Evolutionary conservation across 1,140 invertebrate genomes (phyloP).

Genomic region (Anastatus disparis): DNA sequence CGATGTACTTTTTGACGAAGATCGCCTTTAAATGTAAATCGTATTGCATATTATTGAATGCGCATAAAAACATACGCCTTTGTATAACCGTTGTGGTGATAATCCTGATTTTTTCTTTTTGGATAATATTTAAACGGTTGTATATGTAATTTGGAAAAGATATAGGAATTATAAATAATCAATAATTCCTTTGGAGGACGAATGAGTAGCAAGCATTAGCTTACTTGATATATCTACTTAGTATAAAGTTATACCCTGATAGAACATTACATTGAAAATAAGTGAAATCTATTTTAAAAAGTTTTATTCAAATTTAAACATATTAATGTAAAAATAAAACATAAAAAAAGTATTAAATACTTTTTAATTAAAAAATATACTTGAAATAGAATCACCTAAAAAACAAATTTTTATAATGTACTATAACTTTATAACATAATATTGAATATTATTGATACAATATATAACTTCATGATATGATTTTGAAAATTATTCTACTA

Average conservation of each 20-base stretch:
- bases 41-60: conserved; percentile 6
- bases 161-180: too few relatives aligned
- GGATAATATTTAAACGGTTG: conserved; percentile 15
- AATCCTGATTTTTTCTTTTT: background rate
- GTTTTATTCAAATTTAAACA: too few relatives aligned
- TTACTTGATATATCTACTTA: conserved; percentile 1
- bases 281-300: background rate
- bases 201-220: background rate
- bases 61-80: background rate
- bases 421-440: too few relatives aligned
- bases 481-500: too few relatives aligned
- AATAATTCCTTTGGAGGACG: too few relatives aligned
- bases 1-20: conserved; percentile 9
- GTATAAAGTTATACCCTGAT: background rate
- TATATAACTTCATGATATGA: too few relatives aligned
- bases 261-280: background rate
- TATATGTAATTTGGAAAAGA: background rate
- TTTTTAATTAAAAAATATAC: too few relatives aligned
- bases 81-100: conserved; percentile 6
- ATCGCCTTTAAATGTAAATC: background rate
- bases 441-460: too few relatives aligned
- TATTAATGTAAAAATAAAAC: too few relatives aligned
- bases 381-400: too few relatives aligned
- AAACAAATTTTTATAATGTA: too few relatives aligned
- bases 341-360: too few relatives aligned